These are phyloP conservation scores for Dendropsophus ebraccatus DNA, from an alignment of 2,113 vertebrate genomes.

Conservation along the genomic window DNA sequence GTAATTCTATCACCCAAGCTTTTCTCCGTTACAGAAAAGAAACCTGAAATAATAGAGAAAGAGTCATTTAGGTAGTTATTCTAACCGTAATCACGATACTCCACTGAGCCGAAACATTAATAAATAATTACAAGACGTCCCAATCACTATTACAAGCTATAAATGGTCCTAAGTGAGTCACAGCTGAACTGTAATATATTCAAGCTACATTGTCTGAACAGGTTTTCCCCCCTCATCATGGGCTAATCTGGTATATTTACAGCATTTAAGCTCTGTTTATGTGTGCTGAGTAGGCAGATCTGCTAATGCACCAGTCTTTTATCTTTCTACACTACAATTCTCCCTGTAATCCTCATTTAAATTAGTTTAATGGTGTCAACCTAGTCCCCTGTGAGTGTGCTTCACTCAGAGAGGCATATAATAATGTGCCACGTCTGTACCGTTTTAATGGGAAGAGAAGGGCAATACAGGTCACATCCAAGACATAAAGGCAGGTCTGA, in stretches of 20 bases:
- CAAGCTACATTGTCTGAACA: constrained; percentile 18
- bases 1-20: background rate
- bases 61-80: constrained; percentile 34
- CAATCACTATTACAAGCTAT: constrained; percentile 45
- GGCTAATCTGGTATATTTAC: constrained; percentile 54
- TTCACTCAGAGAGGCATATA: constrained; percentile 47
- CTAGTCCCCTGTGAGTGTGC: constrained; percentile 45
- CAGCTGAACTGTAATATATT: constrained; percentile 37
- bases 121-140: constrained; percentile 60
- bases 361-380: constrained; percentile 58
- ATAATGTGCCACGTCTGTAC: constrained; percentile 48
- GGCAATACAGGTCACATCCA: constrained; percentile 39
- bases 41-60: background rate
- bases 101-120: constrained; percentile 60
- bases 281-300: constrained; percentile 57
- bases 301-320: constrained; percentile 52
- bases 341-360: constrained; percentile 54
- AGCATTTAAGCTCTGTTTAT: constrained; percentile 52
- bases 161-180: constrained; percentile 41
- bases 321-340: constrained; percentile 43
- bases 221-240: constrained; percentile 26
- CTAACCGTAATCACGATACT: constrained; percentile 59
- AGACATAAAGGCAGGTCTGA: constrained; percentile 26
- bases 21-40: background rate
- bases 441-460: constrained; percentile 46